Percentiles rank a stretch among this genome's conserved stretches.
Evolutionary conservation across 2,113 vertebrate genomes (phyloP).

Genomic region (Furnarius figulus): DNA sequence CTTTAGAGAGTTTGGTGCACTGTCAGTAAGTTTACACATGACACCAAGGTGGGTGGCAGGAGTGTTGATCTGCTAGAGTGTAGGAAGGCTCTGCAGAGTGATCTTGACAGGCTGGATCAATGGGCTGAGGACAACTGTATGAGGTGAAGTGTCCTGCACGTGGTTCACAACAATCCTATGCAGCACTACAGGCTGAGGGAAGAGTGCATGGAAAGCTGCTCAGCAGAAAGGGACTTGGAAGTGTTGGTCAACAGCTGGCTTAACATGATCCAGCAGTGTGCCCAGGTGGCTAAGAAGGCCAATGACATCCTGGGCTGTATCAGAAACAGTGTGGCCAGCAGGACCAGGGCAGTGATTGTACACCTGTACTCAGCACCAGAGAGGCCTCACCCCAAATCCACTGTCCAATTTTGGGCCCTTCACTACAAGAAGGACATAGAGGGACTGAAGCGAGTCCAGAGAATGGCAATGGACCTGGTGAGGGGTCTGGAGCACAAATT

Average conservation of each 20-base stretch:
- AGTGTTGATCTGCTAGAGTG: background rate
- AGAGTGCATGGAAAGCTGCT: background rate
- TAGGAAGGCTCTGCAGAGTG: background rate
- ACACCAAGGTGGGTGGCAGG: background rate
- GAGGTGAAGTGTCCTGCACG: background rate
- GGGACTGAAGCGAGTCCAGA: background rate
- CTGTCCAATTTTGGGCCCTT: background rate
- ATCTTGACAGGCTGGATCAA: background rate
- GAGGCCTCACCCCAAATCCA: accelerated
- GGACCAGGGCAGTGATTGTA: accelerated
- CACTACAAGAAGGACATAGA: background rate
- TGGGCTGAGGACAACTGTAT: background rate
- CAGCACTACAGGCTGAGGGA: accelerated
- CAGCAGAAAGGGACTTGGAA: background rate
- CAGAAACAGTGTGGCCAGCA: background rate
- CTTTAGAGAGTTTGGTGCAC: background rate
- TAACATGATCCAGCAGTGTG: background rate
- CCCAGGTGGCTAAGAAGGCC: background rate
- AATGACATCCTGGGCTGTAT: accelerated
- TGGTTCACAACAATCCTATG: background rate
- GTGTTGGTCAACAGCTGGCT: background rate
- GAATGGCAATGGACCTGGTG: accelerated
- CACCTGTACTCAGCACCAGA: accelerated
- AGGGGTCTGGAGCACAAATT: background rate
- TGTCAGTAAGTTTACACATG: background rate